Percentiles rank a stretch among this genome's conserved stretches.
These are phyloP conservation scores for Onychomys arenicola DNA, from an alignment of 2,797 vertebrate genomes.

Conservation along the genomic window DNA sequence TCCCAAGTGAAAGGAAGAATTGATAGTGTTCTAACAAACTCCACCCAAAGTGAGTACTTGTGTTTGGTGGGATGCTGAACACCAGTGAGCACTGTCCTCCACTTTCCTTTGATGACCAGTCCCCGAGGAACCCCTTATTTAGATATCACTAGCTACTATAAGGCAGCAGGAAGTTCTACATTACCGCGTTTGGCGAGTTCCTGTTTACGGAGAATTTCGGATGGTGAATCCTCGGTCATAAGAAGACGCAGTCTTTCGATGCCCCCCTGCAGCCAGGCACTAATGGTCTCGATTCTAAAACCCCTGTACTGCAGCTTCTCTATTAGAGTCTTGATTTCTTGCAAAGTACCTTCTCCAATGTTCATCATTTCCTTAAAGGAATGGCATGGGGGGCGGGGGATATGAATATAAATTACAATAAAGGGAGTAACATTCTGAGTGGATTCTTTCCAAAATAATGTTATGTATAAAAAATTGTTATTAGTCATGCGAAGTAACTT, in stretches of 20 bases:
- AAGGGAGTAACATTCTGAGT: background rate
- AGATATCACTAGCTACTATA: background rate
- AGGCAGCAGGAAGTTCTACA: background rate
- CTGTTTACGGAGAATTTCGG: background rate
- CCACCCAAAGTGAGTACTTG: background rate
- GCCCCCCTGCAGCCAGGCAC: constrained; percentile 75
- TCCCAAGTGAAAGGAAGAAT: background rate
- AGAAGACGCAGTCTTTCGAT: constrained; percentile 77
- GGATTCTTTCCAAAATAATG: constrained; percentile 8
- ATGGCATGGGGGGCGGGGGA: background rate
- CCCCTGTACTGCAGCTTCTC: constrained; percentile 77
- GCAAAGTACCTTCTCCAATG: background rate
- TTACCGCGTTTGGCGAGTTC: background rate
- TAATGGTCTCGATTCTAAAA: constrained; percentile 77
- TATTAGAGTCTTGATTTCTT: constrained; percentile 66
- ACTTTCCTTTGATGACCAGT: background rate
- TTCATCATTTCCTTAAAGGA: constrained; percentile 59
- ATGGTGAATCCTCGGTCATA: constrained; percentile 3
- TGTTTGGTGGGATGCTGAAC: background rate
- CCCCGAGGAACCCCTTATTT: background rate
- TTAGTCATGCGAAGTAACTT: background rate
- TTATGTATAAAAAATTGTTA: background rate
- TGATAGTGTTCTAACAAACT: background rate
- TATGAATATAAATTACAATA: constrained; percentile 5
- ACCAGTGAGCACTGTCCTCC: too few species aligned